Evolutionary conservation across 2,888 invertebrate genomes (phyloP).

Genomic region (Drosophila yooni): DNA sequence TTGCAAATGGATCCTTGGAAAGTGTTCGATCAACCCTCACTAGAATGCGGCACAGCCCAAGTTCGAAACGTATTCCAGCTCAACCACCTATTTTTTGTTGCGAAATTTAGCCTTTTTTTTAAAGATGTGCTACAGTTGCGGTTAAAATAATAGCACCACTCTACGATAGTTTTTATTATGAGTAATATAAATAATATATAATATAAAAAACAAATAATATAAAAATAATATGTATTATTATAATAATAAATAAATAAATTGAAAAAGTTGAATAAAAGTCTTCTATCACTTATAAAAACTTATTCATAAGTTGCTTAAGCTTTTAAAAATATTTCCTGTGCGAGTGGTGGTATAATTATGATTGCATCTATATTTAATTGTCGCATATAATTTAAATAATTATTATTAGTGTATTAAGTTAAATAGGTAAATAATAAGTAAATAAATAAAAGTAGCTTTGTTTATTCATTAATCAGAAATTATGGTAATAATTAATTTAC

Average conservation of each 20-base stretch:
- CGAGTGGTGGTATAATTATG: background rate
- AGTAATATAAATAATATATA: background rate
- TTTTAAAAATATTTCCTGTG: background rate
- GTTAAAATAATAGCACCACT: background rate
- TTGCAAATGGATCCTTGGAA: background rate
- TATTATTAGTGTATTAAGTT: background rate
- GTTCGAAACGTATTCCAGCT: background rate
- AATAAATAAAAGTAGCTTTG: background rate
- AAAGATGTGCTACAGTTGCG: background rate
- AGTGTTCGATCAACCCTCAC: background rate
- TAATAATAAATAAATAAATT: background rate
- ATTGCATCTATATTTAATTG: background rate
- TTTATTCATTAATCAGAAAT: background rate
- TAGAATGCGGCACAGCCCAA: background rate
- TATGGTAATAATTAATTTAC: background rate
- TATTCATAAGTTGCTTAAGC: background rate
- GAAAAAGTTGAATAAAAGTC: background rate
- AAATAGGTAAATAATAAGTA: background rate
- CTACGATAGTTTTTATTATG: background rate
- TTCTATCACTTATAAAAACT: background rate
- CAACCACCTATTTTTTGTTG: background rate
- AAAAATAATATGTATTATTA: background rate
- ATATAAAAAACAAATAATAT: background rate
- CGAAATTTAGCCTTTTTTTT: background rate
- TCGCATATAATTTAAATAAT: background rate